Evolutionary conservation across 92 coral and sea anemone genomes (phyloP).

Genomic region (Zoanthus sansibaricus): DNA sequence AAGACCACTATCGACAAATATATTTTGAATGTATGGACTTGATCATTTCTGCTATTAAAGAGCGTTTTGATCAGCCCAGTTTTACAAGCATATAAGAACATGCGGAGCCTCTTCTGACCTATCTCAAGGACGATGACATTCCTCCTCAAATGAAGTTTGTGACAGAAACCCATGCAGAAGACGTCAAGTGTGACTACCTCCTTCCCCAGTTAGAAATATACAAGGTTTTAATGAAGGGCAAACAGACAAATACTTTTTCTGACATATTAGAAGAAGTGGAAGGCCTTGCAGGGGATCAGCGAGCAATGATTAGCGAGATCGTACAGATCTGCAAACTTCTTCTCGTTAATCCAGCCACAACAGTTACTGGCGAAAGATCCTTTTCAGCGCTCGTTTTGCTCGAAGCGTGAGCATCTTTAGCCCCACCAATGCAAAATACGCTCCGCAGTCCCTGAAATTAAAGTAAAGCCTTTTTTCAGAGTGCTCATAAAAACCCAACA

Average conservation of each 20-base stretch:
- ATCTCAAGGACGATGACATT: slow-evolving; percentile 5
- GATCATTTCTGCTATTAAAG: slow-evolving; percentile 9
- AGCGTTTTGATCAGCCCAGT: slow-evolving; percentile 40
- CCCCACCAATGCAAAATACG: slow-evolving; percentile 5
- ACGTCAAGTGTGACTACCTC: slow-evolving; percentile 4
- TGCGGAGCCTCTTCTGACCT: slow-evolving; percentile 12
- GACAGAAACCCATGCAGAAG: slow-evolving; percentile 9
- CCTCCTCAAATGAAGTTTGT: not conserved
- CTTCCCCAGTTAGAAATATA: slow-evolving; percentile 60
- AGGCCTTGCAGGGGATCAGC: slow-evolving; percentile 39
- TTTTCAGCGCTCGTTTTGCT: slow-evolving; percentile 43
- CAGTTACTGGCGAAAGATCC: slow-evolving; percentile 69
- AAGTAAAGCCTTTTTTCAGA: no score
- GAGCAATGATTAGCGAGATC: slow-evolving; percentile 56
- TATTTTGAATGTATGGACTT: slow-evolving; percentile 48
- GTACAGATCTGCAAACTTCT: slow-evolving; percentile 59
- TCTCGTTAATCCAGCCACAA: slow-evolving; percentile 66
- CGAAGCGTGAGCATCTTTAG: not conserved
- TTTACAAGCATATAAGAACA: slow-evolving; percentile 28
- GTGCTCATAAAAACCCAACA: no score
- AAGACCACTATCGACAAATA: slow-evolving; percentile 27
- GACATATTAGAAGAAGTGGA: slow-evolving; percentile 42
- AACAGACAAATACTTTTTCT: slow-evolving; percentile 44
- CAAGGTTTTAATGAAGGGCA: slow-evolving; percentile 55
- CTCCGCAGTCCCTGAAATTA: not conserved